A percentile compares a stretch with the other conserved stretches of the same genome.
phyloP scores from a whole-genome alignment of 2,113 vertebrate species.

The Bubo blakistoni region DNA sequence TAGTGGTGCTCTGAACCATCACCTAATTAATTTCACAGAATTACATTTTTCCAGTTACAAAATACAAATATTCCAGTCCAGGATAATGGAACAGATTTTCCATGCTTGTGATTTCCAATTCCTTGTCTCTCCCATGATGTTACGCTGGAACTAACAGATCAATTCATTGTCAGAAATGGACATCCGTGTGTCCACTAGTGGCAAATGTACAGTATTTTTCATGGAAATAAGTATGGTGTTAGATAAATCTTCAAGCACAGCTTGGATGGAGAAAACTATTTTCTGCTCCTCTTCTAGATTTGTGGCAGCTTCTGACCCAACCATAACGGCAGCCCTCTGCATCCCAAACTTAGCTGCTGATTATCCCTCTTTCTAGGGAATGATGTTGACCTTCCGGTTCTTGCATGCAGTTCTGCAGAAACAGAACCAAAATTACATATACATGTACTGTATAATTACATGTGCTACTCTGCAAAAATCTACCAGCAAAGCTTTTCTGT shows the following conservation, averaged over 20 bases:
- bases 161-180: not conserved
- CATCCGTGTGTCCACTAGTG: not conserved
- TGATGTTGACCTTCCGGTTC: not conserved
- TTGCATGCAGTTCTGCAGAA: not conserved
- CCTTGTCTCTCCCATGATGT: not conserved
- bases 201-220: not conserved
- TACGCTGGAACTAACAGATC: not conserved
- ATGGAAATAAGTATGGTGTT: not conserved
- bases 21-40: not conserved
- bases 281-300: not conserved
- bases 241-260: not conserved
- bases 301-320: not conserved
- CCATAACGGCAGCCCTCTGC: not conserved
- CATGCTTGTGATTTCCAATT: not conserved
- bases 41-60: not conserved
- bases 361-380: not conserved
- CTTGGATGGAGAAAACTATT: not conserved
- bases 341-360: not conserved
- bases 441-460: not conserved
- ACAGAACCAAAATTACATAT: not conserved
- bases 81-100: not conserved
- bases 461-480: not conserved
- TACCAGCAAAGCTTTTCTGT: not conserved
- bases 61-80: not conserved
- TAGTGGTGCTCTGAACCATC: not conserved